Conservation (phyloP, 1,140 invertebrate genomes). For the Sminthurinus signatus region DNA sequence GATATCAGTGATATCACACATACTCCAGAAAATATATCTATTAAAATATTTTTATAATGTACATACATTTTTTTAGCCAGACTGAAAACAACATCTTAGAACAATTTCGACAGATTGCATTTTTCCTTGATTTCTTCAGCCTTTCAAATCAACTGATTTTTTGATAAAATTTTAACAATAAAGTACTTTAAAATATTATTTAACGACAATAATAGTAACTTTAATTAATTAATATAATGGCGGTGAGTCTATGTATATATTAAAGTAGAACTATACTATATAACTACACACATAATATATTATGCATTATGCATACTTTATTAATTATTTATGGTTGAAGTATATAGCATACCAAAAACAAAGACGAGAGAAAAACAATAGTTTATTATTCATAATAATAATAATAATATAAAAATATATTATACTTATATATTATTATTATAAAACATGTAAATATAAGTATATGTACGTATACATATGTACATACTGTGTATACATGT, state of each 20-base stretch:
- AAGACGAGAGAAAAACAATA: too few relatives aligned
- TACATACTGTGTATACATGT: background rate
- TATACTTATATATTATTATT: background rate
- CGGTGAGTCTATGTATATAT: background rate
- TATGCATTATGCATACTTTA: background rate
- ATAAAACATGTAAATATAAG: background rate
- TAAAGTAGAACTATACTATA: background rate
- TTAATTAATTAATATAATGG: background rate
- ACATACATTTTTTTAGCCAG: too few relatives aligned
- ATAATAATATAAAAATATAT: background rate
- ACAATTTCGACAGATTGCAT: background rate
- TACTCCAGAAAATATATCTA: too few relatives aligned
- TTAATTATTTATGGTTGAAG: background rate
- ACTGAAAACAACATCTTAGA: too few relatives aligned
- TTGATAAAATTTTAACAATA: background rate
- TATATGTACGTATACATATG: background rate
- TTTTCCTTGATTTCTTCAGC: background rate
- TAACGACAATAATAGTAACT: background rate
- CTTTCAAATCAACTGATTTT: background rate
- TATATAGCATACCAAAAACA: too few relatives aligned
- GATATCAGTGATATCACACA: too few relatives aligned
- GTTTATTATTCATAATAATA: too few relatives aligned
- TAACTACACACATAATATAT: background rate
- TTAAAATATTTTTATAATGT: too few relatives aligned
- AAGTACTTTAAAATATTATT: background rate